A percentile compares a stretch with the other conserved stretches of the same genome.
These are phyloP conservation scores for Pseudomyrmex sp. DNA, from an alignment of 1,140 invertebrate genomes.

Conservation along the genomic window DNA sequence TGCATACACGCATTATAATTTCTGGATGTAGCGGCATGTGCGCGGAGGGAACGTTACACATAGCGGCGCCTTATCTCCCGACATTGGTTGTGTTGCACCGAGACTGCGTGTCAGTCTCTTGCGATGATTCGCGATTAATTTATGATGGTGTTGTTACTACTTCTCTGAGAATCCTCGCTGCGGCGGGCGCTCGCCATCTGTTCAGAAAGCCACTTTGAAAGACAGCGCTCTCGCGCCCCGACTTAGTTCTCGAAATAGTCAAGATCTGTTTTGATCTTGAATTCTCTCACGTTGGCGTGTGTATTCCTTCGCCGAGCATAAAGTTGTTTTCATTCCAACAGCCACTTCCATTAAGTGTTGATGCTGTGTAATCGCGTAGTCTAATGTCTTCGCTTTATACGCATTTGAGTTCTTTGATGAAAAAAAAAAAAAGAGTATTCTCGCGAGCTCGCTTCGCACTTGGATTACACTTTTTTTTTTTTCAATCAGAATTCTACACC, in stretches of 20 bases:
- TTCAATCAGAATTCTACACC: neutral
- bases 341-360: neutral
- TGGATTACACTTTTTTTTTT: neutral
- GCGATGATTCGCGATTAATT: conserved; percentile 42
- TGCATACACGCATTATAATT: conserved; percentile 18
- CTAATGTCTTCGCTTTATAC: neutral
- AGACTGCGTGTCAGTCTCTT: conserved; percentile 52
- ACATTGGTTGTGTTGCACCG: conserved; percentile 20
- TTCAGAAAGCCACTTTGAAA: neutral
- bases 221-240: neutral
- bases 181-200: conserved; percentile 21
- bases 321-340: neutral
- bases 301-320: neutral
- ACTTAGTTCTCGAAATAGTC: conserved; percentile 34
- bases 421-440: no score
- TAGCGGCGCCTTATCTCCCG: conserved; percentile 35
- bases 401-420: no score
- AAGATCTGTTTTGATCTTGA: conserved; percentile 33
- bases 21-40: conserved; percentile 4
- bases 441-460: neutral
- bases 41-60: neutral
- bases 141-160: conserved; percentile 48
- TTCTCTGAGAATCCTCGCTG: conserved; percentile 2
- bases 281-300: neutral
- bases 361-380: neutral